phyloP scores from a whole-genome alignment of 1,140 invertebrate genomes.

The Heliconius congener region DNA sequence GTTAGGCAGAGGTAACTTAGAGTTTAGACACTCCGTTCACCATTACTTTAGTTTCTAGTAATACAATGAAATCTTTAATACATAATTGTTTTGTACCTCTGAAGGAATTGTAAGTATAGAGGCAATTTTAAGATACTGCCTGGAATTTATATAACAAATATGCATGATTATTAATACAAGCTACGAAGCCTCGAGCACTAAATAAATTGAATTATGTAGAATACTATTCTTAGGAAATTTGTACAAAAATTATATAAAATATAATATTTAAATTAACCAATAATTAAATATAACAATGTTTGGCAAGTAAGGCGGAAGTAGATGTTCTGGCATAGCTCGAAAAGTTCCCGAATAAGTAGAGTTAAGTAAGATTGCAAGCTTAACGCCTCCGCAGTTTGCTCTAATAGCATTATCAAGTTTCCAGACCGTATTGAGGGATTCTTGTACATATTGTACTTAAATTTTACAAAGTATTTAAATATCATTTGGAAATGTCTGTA shows the following conservation, averaged over 20 bases:
- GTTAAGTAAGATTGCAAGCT: conserved; percentile 76
- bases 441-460: conserved; percentile 51
- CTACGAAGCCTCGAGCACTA: no score
- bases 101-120: no score
- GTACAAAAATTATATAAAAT: background rate
- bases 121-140: no score
- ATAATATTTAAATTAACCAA: background rate
- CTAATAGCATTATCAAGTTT: conserved; percentile 79
- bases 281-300: conserved; percentile 19
- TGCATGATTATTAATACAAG: no score
- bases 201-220: background rate
- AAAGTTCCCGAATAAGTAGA: conserved; percentile 76
- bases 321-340: conserved; percentile 40
- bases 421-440: conserved; percentile 75
- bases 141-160: no score
- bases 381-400: conserved; percentile 72
- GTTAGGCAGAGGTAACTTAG: no score
- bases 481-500: background rate
- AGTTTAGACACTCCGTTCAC: no score
- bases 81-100: no score
- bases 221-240: background rate
- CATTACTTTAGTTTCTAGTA: no score
- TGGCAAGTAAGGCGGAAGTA: conserved; percentile 33
- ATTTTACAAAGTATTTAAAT: conserved; percentile 24
- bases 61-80: no score